Evolutionary conservation across 1,140 invertebrate genomes (phyloP).

Genomic region (Pseudomyrmex sp.): DNA sequence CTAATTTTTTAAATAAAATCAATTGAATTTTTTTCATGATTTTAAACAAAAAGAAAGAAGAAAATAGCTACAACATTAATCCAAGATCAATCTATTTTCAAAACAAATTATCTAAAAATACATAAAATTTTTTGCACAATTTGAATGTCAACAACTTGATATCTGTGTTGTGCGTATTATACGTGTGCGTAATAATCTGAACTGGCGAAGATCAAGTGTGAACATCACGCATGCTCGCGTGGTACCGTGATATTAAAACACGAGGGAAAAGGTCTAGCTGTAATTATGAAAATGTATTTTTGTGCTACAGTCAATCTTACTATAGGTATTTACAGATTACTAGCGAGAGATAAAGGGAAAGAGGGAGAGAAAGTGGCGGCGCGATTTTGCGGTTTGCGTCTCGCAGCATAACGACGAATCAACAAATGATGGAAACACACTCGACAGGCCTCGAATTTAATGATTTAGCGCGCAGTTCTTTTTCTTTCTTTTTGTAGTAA

Average conservation of each 20-base stretch:
- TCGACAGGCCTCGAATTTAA: background rate
- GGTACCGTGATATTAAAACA: conserved; percentile 14
- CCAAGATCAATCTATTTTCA: conserved; percentile 3
- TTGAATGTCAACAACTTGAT: background rate
- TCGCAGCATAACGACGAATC: background rate
- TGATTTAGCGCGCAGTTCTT: background rate
- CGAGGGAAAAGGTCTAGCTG: conserved; percentile 55
- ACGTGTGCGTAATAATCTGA: background rate
- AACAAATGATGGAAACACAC: background rate
- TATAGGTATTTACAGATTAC: conserved; percentile 44
- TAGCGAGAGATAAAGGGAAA: background rate
- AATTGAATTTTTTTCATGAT: background rate
- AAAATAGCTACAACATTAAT: background rate
- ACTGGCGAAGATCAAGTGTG: background rate
- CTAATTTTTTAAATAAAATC: background rate
- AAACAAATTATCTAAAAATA: background rate
- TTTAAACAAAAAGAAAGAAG: background rate
- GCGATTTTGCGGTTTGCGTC: conserved; percentile 38
- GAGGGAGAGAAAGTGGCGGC: background rate
- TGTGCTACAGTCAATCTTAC: conserved; percentile 74
- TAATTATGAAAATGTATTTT: conserved; percentile 76
- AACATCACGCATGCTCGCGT: conserved; percentile 30
- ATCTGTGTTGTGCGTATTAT: background rate
- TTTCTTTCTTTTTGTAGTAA: background rate
- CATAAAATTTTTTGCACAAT: background rate